Percentiles rank a stretch among this genome's conserved stretches.
Conservation (phyloP, 2,888 invertebrate species). For the Gari tellinella region DNA sequence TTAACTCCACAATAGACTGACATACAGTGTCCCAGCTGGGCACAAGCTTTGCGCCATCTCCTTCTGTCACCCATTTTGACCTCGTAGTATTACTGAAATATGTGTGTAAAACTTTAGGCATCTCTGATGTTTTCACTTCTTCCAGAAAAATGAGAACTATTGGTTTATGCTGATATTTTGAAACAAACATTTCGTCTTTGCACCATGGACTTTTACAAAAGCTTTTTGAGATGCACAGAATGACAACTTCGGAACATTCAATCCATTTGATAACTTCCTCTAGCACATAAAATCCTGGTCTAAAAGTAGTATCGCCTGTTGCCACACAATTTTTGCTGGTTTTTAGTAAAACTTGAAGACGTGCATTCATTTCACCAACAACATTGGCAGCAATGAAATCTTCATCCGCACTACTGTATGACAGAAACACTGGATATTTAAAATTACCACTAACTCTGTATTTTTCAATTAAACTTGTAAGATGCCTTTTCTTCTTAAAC, state of each 20-base stretch:
- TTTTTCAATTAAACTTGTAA: no score
- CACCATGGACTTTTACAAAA: conserved; percentile 1
- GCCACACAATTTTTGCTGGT: not conserved
- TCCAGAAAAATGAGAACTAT: not conserved
- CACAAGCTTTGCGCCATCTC: no score
- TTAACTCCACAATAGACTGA: no score
- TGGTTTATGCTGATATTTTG: not conserved
- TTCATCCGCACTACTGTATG: not conserved
- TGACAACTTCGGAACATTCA: not conserved
- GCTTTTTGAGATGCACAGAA: not conserved
- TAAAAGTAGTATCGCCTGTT: not conserved
- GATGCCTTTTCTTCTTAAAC: no score
- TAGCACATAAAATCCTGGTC: not conserved
- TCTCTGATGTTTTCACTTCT: not conserved
- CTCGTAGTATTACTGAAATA: no score
- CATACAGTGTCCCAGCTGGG: no score
- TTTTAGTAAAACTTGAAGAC: not conserved
- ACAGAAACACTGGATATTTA: not conserved
- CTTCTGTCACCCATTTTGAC: no score
- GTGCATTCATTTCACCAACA: not conserved
- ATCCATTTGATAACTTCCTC: conserved; percentile 1
- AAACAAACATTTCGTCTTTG: not conserved
- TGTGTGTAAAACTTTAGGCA: no score
- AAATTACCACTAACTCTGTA: not conserved
- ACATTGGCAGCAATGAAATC: not conserved